These are phyloP conservation scores for Adelognathus sp. DNA, from an alignment of 2,888 invertebrate species.

Conservation along the genomic window DNA sequence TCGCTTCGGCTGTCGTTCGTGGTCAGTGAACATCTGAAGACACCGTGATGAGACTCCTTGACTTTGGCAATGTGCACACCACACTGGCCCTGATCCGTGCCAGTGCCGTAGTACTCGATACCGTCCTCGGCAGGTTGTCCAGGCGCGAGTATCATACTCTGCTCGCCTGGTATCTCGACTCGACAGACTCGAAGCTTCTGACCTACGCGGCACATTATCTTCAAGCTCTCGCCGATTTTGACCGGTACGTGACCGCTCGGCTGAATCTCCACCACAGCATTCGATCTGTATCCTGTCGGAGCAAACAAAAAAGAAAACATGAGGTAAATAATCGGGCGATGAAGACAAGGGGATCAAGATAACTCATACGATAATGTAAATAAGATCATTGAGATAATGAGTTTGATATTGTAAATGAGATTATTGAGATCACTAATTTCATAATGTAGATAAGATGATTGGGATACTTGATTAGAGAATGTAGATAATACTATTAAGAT, in stretches of 20 bases:
- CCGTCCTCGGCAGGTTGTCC: conserved; percentile 69
- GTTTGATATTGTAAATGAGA: too few relatives aligned
- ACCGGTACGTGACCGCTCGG: conserved; percentile 83
- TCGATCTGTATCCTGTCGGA: conserved; percentile 16
- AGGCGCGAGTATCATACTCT: conserved; percentile 58
- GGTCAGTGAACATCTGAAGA: conserved; percentile 86
- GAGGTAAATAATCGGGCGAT: too few relatives aligned
- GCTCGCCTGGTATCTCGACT: conserved; percentile 79
- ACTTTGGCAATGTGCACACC: conserved; percentile 87
- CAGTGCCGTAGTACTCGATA: conserved; percentile 81
- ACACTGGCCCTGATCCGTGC: conserved; percentile 86
- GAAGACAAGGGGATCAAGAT: too few relatives aligned
- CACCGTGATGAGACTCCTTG: conserved; percentile 87
- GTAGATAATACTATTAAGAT: too few relatives aligned
- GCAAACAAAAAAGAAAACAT: conserved; percentile 12
- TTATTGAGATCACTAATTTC: too few relatives aligned
- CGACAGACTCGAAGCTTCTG: conserved; percentile 85
- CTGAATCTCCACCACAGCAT: conserved; percentile 68
- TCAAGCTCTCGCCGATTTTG: conserved; percentile 83
- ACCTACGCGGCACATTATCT: conserved; percentile 84
- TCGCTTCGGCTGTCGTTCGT: conserved; percentile 84
- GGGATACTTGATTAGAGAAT: too few relatives aligned
- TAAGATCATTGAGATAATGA: too few relatives aligned
- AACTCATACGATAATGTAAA: too few relatives aligned
- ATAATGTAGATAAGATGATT: too few relatives aligned